These are phyloP conservation scores for Thalassarche chlororhynchos DNA, from an alignment of 2,113 vertebrate genomes.

Conservation along the genomic window DNA sequence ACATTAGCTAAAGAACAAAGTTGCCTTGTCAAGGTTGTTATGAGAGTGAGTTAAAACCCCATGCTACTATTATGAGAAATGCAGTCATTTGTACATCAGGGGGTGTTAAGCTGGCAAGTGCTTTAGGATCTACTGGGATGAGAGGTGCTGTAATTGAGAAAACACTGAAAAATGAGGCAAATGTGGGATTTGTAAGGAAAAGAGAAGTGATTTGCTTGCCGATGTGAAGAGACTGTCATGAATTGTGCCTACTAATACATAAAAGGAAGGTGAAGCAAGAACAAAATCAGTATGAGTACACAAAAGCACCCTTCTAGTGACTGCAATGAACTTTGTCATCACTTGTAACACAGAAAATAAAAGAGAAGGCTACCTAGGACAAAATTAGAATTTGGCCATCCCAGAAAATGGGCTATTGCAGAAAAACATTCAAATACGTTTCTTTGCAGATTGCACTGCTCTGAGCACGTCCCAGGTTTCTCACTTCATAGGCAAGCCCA, in stretches of 20 bases:
- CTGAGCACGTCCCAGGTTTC: neutral
- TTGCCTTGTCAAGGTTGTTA: constrained; percentile 13
- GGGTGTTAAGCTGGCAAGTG: constrained; percentile 10
- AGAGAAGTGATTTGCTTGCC: neutral
- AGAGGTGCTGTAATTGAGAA: neutral
- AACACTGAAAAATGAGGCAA: constrained; percentile 18
- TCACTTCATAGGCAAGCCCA: neutral
- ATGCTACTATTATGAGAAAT: neutral
- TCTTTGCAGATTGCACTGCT: neutral
- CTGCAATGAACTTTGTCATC: neutral
- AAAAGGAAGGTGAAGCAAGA: neutral
- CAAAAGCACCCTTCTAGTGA: neutral
- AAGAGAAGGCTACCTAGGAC: neutral
- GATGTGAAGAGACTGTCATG: neutral
- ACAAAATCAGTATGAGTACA: accelerated
- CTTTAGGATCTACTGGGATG: constrained; percentile 9
- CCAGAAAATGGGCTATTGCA: neutral
- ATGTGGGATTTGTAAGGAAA: neutral
- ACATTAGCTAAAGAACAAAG: constrained; percentile 15
- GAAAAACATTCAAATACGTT: neutral
- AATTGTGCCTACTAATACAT: neutral
- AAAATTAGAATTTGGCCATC: neutral
- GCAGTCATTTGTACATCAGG: neutral
- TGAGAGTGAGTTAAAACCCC: neutral
- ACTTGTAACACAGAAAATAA: neutral